These are phyloP conservation scores for Ploceus nigricollis DNA, from an alignment of 2,113 vertebrate genomes.

Conservation along the genomic window DNA sequence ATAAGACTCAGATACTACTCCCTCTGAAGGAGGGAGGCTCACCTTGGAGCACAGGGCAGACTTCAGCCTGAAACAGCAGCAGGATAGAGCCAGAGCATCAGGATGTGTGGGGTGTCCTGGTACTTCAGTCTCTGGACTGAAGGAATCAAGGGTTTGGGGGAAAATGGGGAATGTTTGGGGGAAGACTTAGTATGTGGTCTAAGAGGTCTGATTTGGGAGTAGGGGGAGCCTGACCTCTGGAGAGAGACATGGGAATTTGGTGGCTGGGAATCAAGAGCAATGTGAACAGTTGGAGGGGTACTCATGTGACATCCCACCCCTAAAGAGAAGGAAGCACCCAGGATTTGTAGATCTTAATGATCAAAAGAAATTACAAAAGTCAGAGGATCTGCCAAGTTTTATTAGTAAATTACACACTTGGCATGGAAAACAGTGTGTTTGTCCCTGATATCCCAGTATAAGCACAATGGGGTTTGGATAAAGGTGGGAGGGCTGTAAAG, in stretches of 20 bases:
- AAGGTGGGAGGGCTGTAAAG: too few species aligned
- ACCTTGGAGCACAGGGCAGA: not conserved
- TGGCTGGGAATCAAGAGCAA: rapidly evolving
- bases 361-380: not conserved
- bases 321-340: not conserved
- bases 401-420: not conserved
- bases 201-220: not conserved
- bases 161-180: not conserved
- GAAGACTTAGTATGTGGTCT: not conserved
- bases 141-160: not conserved
- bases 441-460: not conserved
- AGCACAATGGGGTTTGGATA: too few species aligned
- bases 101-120: not conserved
- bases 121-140: not conserved
- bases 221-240: not conserved
- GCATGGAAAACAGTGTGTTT: not conserved
- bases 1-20: too few species aligned
- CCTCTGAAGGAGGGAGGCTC: not conserved
- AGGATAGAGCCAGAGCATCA: not conserved
- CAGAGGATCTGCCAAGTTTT: not conserved
- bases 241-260: not conserved
- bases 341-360: not conserved
- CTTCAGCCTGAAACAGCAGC: not conserved
- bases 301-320: not conserved
- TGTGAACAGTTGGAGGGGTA: not conserved